These are phyloP conservation scores for Mactra quadrangularis DNA, from an alignment of 1,140 invertebrate species.

Conservation along the genomic window DNA sequence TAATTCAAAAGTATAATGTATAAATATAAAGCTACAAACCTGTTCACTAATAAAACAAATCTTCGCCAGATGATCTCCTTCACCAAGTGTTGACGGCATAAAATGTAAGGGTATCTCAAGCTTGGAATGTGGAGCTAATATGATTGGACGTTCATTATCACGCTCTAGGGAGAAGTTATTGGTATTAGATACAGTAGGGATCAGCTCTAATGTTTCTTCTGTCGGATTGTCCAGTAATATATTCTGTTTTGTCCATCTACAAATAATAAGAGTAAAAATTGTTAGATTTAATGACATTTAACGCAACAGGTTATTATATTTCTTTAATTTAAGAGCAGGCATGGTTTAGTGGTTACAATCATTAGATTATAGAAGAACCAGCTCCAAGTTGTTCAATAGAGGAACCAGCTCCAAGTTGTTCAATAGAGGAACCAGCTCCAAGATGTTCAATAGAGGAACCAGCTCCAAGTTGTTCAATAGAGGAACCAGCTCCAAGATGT, in stretches of 20 bases:
- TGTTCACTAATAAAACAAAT: constrained; percentile 81
- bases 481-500: no score
- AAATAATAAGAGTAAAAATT: constrained; percentile 28
- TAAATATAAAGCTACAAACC: constrained; percentile 65
- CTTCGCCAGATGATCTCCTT: constrained; percentile 77
- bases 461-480: no score
- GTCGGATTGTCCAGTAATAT: constrained; percentile 81
- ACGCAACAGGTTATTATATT: no score
- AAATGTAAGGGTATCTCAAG: constrained; percentile 80
- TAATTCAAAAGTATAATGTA: no score
- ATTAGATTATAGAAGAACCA: no score
- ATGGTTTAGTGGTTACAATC: no score
- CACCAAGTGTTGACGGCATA: constrained; percentile 82
- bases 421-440: no score
- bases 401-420: no score
- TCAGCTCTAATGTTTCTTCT: constrained; percentile 78
- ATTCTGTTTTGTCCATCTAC: constrained; percentile 80
- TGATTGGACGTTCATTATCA: constrained; percentile 77
- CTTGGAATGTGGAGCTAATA: constrained; percentile 69
- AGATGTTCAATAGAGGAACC: no score
- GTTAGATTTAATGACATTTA: no score
- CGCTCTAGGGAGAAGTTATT: constrained; percentile 82
- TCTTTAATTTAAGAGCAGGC: no score
- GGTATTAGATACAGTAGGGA: constrained; percentile 79
- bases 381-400: no score